Evolutionary conservation across 2,888 invertebrate genomes (phyloP).

Genomic region (Philopedon plagiatum): DNA sequence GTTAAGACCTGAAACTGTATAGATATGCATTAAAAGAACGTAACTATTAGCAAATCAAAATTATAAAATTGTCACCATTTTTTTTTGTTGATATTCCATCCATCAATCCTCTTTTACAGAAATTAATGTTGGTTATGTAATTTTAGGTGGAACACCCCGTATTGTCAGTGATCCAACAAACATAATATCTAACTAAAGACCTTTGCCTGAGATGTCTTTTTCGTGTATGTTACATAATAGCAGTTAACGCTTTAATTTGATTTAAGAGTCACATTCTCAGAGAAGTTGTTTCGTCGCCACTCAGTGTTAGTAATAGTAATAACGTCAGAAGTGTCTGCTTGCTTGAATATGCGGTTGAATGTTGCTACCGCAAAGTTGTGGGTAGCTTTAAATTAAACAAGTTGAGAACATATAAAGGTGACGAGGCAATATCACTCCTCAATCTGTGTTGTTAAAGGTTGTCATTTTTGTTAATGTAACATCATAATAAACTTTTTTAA

Average conservation of each 20-base stretch:
- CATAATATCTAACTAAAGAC: neutral
- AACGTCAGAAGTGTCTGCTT: constrained; percentile 4
- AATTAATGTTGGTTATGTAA: too few relatives aligned
- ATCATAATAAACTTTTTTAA: constrained; percentile 11
- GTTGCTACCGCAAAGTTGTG: neutral
- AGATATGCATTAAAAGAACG: too few relatives aligned
- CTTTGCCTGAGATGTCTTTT: neutral
- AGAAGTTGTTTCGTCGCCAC: neutral
- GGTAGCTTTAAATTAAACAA: constrained; percentile 16
- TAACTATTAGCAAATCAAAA: too few relatives aligned
- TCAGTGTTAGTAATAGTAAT: neutral
- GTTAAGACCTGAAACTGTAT: too few relatives aligned
- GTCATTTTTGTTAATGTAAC: neutral
- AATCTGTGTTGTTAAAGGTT: neutral
- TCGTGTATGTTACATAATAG: neutral
- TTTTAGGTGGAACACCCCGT: too few relatives aligned
- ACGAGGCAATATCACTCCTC: neutral
- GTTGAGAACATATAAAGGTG: neutral
- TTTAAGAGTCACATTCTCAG: neutral
- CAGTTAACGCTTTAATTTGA: neutral
- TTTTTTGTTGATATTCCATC: too few relatives aligned
- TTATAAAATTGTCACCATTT: too few relatives aligned
- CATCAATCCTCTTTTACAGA: too few relatives aligned
- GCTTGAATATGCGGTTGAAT: constrained; percentile 7
- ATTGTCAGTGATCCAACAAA: too few relatives aligned